A percentile compares a stretch with the other conserved stretches of the same genome.
Conservation (phyloP, 2,797 vertebrate species). For the Enteromius trimaculatus region DNA sequence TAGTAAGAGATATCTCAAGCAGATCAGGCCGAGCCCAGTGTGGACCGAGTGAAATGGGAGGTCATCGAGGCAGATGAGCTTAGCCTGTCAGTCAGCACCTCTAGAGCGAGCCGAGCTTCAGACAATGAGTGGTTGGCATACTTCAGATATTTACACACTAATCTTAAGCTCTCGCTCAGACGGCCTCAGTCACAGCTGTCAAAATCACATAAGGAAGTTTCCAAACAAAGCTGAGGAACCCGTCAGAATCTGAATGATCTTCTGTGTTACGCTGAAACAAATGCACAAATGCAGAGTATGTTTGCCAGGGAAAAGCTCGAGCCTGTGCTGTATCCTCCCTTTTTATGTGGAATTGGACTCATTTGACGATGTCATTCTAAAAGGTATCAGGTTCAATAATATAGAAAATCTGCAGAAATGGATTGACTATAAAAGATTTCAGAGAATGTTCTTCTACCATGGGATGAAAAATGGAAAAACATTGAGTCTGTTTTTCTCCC, state of each 20-base stretch:
- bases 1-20: slow-evolving; percentile 21
- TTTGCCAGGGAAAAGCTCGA: slow-evolving; percentile 35
- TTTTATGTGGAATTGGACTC: background rate
- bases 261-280: slow-evolving; percentile 43
- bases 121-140: slow-evolving; percentile 73
- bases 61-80: slow-evolving; percentile 76
- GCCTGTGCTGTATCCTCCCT: background rate
- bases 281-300: slow-evolving; percentile 33
- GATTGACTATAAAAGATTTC: background rate
- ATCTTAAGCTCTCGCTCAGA: slow-evolving; percentile 64
- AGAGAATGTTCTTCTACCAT: slow-evolving; percentile 4
- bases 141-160: slow-evolving; percentile 69
- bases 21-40: slow-evolving; percentile 32
- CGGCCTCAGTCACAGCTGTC: slow-evolving; percentile 51
- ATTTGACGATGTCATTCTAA: background rate
- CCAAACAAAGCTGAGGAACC: slow-evolving; percentile 50
- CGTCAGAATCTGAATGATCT: slow-evolving; percentile 67
- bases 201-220: slow-evolving; percentile 58
- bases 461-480: background rate
- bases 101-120: slow-evolving; percentile 68
- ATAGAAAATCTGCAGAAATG: background rate
- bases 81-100: slow-evolving; percentile 76
- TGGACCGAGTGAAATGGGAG: background rate
- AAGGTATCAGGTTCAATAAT: background rate
- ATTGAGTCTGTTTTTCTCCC: no score